Conservation (phyloP, 2,113 vertebrate genomes). For the Enhydra lutris region DNA sequence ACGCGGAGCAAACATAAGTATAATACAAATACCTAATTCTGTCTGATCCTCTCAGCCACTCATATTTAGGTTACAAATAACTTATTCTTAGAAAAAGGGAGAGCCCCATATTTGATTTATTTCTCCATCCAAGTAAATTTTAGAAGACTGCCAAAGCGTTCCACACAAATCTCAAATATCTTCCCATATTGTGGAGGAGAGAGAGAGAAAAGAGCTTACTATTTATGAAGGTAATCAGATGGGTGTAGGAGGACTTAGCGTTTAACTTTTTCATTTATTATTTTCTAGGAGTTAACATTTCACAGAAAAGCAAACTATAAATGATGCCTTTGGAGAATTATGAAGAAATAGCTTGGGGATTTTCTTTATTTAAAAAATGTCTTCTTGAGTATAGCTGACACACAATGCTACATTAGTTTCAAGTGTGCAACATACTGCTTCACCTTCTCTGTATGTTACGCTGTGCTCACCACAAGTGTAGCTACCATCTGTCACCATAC, state of each 20-base stretch:
- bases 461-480: neutral
- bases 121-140: slow-evolving; percentile 25
- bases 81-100: neutral
- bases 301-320: neutral
- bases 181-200: neutral
- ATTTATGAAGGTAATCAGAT: slow-evolving; percentile 14
- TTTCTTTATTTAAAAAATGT: neutral
- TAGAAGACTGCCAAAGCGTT: slow-evolving; percentile 28
- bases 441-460: neutral
- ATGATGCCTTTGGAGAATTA: neutral
- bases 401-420: neutral
- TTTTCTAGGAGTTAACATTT: neutral
- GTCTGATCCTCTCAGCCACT: neutral
- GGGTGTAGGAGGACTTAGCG: neutral
- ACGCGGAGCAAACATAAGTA: neutral
- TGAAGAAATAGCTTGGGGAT: neutral
- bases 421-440: neutral
- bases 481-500: neutral
- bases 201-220: neutral
- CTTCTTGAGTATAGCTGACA: neutral
- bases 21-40: neutral
- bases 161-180: slow-evolving; percentile 21
- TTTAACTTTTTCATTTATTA: slow-evolving; percentile 23
- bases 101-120: slow-evolving; percentile 33
- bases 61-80: slow-evolving; percentile 45